Percentiles rank a stretch among this genome's conserved stretches.
phyloP scores from a whole-genome alignment of 2,888 invertebrate genomes.

The Diarsia mendica region DNA sequence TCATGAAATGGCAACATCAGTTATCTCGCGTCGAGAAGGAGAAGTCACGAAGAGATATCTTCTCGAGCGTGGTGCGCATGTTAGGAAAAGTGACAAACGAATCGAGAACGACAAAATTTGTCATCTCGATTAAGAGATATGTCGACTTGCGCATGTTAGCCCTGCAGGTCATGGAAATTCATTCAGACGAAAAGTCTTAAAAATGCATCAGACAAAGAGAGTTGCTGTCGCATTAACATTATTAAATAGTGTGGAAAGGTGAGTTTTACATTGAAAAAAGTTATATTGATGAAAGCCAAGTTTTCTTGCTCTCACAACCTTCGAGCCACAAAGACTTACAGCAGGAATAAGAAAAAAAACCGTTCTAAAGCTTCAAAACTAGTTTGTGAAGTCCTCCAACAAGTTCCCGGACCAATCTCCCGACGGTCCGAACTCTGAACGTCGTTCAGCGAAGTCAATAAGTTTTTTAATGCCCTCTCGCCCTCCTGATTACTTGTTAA shows the following conservation, averaged over 20 bases:
- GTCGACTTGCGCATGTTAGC: too few relatives aligned
- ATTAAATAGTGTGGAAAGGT: not conserved
- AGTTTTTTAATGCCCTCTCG: conserved; percentile 49
- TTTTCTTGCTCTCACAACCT: not conserved
- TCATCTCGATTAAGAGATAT: too few relatives aligned
- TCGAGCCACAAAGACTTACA: not conserved
- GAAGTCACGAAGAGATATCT: too few relatives aligned
- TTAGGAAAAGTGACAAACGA: too few relatives aligned
- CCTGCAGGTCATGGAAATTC: not conserved
- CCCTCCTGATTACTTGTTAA: conserved; percentile 46
- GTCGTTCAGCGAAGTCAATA: conserved; percentile 52
- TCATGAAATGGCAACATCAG: too few relatives aligned
- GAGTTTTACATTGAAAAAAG: too few relatives aligned
- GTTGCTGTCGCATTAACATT: not conserved
- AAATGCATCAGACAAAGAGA: not conserved
- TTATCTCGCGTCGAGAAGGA: too few relatives aligned
- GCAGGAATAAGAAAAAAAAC: conserved; percentile 13
- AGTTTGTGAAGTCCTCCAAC: conserved; percentile 8
- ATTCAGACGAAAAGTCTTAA: not conserved
- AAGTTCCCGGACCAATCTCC: conserved; percentile 35
- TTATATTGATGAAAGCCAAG: not conserved
- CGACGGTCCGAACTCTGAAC: conserved; percentile 33
- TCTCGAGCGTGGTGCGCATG: too few relatives aligned
- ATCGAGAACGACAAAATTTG: too few relatives aligned
- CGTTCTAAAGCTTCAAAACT: conserved; percentile 10